Evolutionary conservation across 2,888 invertebrate species (phyloP).

Genomic region (Meghimatium bilineatum): DNA sequence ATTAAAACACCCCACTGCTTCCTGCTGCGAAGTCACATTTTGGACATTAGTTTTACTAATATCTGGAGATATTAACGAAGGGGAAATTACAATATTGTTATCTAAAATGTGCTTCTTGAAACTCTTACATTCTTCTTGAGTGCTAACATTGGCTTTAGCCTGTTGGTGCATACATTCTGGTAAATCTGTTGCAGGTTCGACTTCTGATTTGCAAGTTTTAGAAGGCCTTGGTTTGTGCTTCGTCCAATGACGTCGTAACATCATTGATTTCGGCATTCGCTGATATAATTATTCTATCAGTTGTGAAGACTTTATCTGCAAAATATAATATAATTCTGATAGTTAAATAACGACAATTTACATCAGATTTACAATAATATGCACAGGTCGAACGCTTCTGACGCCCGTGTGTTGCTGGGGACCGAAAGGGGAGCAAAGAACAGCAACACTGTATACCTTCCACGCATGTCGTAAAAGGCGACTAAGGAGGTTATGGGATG

Average conservation of each 20-base stretch:
- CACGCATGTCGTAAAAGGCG: too few species aligned
- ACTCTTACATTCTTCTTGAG: not conserved
- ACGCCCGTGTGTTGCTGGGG: too few species aligned
- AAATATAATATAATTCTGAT: too few species aligned
- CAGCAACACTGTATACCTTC: too few species aligned
- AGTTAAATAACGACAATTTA: too few species aligned
- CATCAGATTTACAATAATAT: not conserved
- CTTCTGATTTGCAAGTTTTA: not conserved
- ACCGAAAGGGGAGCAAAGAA: too few species aligned
- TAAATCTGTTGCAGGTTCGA: not conserved
- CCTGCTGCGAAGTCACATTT: not conserved
- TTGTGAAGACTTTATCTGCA: too few species aligned
- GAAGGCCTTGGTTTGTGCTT: not conserved
- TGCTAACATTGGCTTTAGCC: not conserved
- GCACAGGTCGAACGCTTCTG: too few species aligned
- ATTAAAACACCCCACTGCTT: not conserved
- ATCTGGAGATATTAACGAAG: not conserved
- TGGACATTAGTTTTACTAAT: not conserved
- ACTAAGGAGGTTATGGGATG: too few species aligned
- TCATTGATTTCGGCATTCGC: not conserved
- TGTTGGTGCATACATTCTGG: not conserved
- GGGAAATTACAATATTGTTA: not conserved
- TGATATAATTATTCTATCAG: not conserved
- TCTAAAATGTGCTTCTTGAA: not conserved
- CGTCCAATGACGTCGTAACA: constrained; percentile 7